Conservation (phyloP, 2,888 invertebrate genomes). For the Ornithoptera alexandrae region DNA sequence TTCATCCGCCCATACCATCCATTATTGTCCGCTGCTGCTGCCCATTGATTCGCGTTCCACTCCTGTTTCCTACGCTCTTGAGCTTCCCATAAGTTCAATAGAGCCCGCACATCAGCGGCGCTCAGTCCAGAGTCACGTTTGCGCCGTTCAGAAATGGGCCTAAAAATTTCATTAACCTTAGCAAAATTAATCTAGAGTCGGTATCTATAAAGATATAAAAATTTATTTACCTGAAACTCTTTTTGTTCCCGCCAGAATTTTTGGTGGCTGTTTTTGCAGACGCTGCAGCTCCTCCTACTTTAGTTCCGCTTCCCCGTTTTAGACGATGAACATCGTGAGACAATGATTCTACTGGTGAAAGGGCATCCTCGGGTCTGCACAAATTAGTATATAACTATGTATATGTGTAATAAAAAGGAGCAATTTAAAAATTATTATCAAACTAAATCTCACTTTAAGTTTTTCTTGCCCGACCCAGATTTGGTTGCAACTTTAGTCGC, state of each 20-base stretch:
- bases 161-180: slow-evolving; percentile 38
- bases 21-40: slow-evolving; percentile 44
- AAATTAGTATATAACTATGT: slow-evolving; percentile 5
- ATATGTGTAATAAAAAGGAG: neutral
- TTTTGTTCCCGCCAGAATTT: slow-evolving; percentile 71
- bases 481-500: slow-evolving; percentile 75
- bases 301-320: slow-evolving; percentile 70
- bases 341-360: slow-evolving; percentile 59
- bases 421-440: neutral
- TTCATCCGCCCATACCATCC: slow-evolving; percentile 65
- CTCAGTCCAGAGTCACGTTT: slow-evolving; percentile 82
- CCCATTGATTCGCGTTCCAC: slow-evolving; percentile 71
- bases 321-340: slow-evolving; percentile 59
- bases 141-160: slow-evolving; percentile 73
- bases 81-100: slow-evolving; percentile 81
- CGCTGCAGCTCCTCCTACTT: slow-evolving; percentile 71
- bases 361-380: slow-evolving; percentile 58
- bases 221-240: slow-evolving; percentile 65
- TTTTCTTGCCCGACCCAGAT: slow-evolving; percentile 71
- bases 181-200: neutral
- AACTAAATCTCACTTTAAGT: slow-evolving; percentile 60
- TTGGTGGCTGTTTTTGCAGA: slow-evolving; percentile 72
- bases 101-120: slow-evolving; percentile 81
- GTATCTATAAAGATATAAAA: neutral
- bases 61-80: slow-evolving; percentile 78